Conservation (phyloP, 1,140 invertebrate species). For the Trachymyrmex cornetzi region DNA sequence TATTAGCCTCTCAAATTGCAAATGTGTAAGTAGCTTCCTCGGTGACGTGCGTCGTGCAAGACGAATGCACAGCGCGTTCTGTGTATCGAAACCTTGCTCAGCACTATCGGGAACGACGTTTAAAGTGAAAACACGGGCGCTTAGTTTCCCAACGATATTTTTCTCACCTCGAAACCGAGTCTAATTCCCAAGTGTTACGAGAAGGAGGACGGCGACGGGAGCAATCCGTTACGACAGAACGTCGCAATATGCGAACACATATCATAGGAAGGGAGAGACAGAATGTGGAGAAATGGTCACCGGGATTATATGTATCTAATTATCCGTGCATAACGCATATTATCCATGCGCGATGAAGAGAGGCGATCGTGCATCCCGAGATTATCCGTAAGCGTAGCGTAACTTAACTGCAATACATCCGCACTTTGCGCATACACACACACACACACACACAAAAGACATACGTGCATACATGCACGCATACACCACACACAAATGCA, state of each 20-base stretch:
- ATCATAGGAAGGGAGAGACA: slow-evolving; percentile 12
- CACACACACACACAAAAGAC: slow-evolving; percentile 31
- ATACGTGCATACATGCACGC: slow-evolving; percentile 11
- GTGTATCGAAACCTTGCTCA: slow-evolving; percentile 26
- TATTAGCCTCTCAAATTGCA: neutral
- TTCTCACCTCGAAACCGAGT: slow-evolving; percentile 58
- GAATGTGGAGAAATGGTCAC: neutral
- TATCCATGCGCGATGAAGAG: slow-evolving; percentile 16
- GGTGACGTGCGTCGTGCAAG: neutral
- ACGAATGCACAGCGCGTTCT: neutral
- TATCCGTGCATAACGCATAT: slow-evolving; percentile 38
- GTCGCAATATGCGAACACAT: slow-evolving; percentile 28
- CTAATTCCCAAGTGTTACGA: slow-evolving; percentile 47
- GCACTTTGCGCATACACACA: slow-evolving; percentile 57
- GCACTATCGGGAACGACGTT: slow-evolving; percentile 29
- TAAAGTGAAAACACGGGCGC: slow-evolving; percentile 7
- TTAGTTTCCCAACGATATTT: slow-evolving; percentile 63
- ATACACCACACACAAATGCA: slow-evolving; percentile 75
- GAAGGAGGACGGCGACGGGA: slow-evolving; percentile 10
- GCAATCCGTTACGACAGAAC: slow-evolving; percentile 6
- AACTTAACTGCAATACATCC: slow-evolving; percentile 57
- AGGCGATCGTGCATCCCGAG: slow-evolving; percentile 45
- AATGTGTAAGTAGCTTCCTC: slow-evolving; percentile 15
- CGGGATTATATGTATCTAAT: slow-evolving; percentile 50
- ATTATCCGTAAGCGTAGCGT: slow-evolving; percentile 53